phyloP scores from a whole-genome alignment of 2,113 vertebrate genomes.

The Casuarius casuarius region DNA sequence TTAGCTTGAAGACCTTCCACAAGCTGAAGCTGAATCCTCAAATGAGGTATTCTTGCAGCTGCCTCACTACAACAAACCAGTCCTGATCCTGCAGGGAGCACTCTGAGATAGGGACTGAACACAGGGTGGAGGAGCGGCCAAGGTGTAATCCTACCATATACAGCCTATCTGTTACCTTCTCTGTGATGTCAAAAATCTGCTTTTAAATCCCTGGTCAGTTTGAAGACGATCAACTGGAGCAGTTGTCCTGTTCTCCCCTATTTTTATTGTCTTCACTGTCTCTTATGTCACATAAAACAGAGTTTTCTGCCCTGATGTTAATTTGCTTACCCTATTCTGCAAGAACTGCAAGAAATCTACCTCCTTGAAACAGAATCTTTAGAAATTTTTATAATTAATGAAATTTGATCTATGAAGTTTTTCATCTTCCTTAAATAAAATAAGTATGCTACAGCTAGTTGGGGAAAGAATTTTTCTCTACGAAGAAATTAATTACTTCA shows the following conservation, averaged over 20 bases:
- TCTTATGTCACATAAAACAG: neutral
- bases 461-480: neutral
- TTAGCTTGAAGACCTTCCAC: neutral
- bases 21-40: neutral
- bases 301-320: neutral
- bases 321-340: neutral
- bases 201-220: neutral
- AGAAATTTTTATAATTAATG: slow-evolving; percentile 13
- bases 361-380: neutral
- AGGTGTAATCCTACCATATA: neutral
- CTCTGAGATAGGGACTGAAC: neutral
- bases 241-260: neutral
- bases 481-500: neutral
- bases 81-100: neutral
- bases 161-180: neutral
- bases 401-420: neutral
- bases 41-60: neutral
- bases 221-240: neutral
- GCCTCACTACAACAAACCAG: neutral
- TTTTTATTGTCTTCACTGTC: neutral
- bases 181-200: neutral
- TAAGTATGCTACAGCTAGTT: neutral
- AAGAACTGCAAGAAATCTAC: neutral
- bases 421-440: slow-evolving; percentile 1
- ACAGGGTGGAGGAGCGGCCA: neutral